Base-by-base conservation (phyloP, 2,888 invertebrate species). In the Auanema freiburgensis region DNA sequence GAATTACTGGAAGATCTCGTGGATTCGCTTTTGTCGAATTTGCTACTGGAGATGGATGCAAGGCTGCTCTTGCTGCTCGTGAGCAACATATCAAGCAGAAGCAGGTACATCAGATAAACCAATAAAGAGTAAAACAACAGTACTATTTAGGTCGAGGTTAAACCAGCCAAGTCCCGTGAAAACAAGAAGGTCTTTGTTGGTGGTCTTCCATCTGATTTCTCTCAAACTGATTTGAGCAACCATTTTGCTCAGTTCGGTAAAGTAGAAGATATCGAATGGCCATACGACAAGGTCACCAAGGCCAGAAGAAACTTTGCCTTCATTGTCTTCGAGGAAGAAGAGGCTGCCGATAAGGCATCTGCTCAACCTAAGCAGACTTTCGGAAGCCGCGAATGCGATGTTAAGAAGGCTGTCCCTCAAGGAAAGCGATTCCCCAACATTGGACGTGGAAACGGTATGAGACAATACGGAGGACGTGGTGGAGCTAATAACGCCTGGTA, bases 171-270 rank as follows among this genome's bases (percentile, higher is more conserved):
- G 62, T 81, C 81, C 4, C 77, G 83, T 40, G 83, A 83, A 66
- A 84, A 83, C 72, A 84, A 84, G 79, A 84, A 84, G 67, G 81
- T 84, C 41, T 84, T 84, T 69, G 81, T 84, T 54, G 84, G 84
- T 40, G 84, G 84, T 18, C 72, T 84, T 23, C 81, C 84, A 33
- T 74, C 79, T 18, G 84, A 84, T 63, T 78, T 66, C 70, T 70
- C 75, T 24, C 84, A 84, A 65, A 72, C 72, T 23, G 81, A 84
- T 14, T 73, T 84, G 33, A 74, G 80, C 18, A 54, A 65, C 23
- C 79, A 84, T 65, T 84, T 84, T 70, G 80, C 79, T 55, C 73
- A 77, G 59, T 84, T 74, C 69, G 84, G 84, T 64, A 76, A 77
- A 57, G 80, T 83, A 24, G 83, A 83, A 42, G 83, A 84, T 70